A percentile compares a stretch with the other conserved stretches of the same genome.
Evolutionary conservation across 1,140 invertebrate species (phyloP).

Genomic region (Ceratosolen fusciceps): DNA sequence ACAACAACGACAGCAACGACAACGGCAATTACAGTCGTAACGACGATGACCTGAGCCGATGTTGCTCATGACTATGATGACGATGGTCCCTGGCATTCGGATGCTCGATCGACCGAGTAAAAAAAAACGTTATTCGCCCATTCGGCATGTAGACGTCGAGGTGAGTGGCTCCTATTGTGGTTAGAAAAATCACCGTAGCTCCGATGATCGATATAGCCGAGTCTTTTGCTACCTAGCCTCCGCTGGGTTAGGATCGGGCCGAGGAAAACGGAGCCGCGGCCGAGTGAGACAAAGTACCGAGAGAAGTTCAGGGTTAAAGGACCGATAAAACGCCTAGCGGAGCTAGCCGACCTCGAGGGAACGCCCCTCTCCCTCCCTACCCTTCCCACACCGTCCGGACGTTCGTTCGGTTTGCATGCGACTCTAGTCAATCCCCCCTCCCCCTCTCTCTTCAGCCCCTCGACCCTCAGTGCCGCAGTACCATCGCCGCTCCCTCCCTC

Average conservation of each 20-base stretch:
- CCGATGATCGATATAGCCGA: conserved; percentile 8
- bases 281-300: conserved; percentile 39
- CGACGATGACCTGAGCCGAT: too few relatives aligned
- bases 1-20: too few relatives aligned
- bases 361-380: too few relatives aligned
- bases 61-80: too few relatives aligned
- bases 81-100: too few relatives aligned
- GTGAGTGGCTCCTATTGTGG: conserved; percentile 7
- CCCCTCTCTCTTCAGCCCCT: neutral
- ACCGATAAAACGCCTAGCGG: conserved; percentile 59
- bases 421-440: neutral
- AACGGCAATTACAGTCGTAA: too few relatives aligned
- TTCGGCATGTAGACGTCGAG: neutral
- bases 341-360: conserved; percentile 21
- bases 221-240: neutral
- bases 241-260: neutral
- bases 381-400: too few relatives aligned
- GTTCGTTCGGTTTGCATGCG: neutral
- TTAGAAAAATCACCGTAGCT: neutral
- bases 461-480: too few relatives aligned
- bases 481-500: neutral
- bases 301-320: conserved; percentile 66
- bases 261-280: conserved; percentile 12
- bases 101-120: neutral
- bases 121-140: neutral